These are phyloP conservation scores for Biston betularia DNA, from an alignment of 2,888 invertebrate species.

Conservation along the genomic window DNA sequence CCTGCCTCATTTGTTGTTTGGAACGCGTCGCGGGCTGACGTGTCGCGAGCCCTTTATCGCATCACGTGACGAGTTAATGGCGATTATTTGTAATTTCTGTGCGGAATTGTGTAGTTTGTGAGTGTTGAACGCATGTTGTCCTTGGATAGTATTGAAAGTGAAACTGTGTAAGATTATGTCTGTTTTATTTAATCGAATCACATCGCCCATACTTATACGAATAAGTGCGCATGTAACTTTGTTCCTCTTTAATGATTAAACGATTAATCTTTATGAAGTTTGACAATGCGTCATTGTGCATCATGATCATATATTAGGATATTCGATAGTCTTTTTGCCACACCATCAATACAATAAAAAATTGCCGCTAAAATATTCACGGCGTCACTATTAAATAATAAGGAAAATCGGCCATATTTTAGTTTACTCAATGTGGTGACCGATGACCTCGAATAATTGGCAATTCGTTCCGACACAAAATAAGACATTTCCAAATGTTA, in stretches of 20 bases:
- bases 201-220: background rate
- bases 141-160: conserved; percentile 40
- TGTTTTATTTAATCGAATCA: background rate
- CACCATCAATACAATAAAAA: background rate
- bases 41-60: conserved; percentile 44
- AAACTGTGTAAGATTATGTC: conserved; percentile 40
- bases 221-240: background rate
- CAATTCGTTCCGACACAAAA: conserved; percentile 12
- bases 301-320: background rate
- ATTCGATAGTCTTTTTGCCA: background rate
- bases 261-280: background rate
- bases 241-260: background rate
- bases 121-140: conserved; percentile 42
- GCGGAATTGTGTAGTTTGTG: conserved; percentile 28
- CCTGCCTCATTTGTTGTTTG: conserved; percentile 72
- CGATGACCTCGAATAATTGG: conserved; percentile 21
- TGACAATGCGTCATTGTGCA: background rate
- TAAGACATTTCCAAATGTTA: conserved; percentile 1
- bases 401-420: conserved; percentile 19
- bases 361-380: background rate
- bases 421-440: background rate
- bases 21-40: conserved; percentile 62
- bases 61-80: conserved; percentile 28
- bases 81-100: conserved; percentile 21
- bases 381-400: conserved; percentile 5